These are phyloP conservation scores for Anas acuta DNA, from an alignment of 2,797 vertebrate species.

Conservation along the genomic window DNA sequence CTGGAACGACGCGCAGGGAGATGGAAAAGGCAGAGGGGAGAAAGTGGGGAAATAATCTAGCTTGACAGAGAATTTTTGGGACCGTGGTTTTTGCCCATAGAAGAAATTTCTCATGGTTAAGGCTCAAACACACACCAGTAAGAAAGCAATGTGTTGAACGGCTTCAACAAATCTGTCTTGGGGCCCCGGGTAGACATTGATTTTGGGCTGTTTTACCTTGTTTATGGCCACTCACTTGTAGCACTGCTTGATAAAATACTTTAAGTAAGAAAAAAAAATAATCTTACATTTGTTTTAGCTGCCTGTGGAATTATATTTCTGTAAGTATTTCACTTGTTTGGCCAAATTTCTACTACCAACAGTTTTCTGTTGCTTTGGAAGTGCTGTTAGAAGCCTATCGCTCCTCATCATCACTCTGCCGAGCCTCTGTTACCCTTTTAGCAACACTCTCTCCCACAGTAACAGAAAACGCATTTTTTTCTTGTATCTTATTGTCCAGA, in stretches of 20 bases:
- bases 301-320: background rate
- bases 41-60: background rate
- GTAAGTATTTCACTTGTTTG: background rate
- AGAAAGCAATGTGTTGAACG: background rate
- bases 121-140: background rate
- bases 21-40: background rate
- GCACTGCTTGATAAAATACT: background rate
- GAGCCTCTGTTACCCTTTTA: conserved; percentile 19
- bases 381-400: background rate
- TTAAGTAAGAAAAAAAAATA: background rate
- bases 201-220: background rate
- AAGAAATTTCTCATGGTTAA: conserved; percentile 1
- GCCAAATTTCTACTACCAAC: background rate
- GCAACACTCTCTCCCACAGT: background rate
- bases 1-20: fast-evolving
- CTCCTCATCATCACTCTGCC: background rate
- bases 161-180: background rate
- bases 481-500: background rate
- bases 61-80: background rate
- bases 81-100: background rate
- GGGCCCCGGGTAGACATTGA: background rate
- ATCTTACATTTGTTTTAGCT: background rate
- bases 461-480: background rate
- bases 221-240: background rate
- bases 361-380: background rate